A percentile compares a stretch with the other conserved stretches of the same genome.
Conservation (phyloP, 2,888 invertebrate species). For the Ditylenchus weischeri region DNA sequence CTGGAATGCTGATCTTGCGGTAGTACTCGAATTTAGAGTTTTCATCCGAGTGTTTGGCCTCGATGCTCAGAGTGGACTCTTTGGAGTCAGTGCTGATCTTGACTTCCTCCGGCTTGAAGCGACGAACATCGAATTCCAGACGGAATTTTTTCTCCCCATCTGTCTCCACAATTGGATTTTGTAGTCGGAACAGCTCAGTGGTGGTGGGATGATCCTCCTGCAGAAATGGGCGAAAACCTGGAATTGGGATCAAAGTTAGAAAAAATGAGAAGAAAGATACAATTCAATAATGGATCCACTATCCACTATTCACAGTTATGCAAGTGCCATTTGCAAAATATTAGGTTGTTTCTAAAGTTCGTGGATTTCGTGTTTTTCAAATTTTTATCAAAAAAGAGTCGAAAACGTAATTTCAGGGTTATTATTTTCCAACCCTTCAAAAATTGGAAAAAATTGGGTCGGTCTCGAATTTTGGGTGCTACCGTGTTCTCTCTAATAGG, state of each 20-base stretch:
- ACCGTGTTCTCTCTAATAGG: no score
- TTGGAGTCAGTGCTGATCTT: conserved; percentile 26
- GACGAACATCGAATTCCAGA: conserved; percentile 41
- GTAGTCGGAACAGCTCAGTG: conserved; percentile 30
- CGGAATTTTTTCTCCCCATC: conserved; percentile 42
- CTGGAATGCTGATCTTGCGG: conserved; percentile 27
- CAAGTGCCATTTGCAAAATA: no score
- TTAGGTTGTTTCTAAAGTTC: no score
- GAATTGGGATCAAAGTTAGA: conserved; percentile 7
- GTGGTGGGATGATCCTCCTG: conserved; percentile 29
- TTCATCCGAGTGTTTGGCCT: conserved; percentile 28
- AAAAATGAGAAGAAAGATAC: no score
- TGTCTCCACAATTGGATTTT: conserved; percentile 43
- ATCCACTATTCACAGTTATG: no score
- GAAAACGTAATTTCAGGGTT: no score
- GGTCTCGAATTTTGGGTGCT: no score
- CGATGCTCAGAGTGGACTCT: conserved; percentile 22
- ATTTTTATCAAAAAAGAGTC: no score
- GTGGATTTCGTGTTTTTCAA: no score
- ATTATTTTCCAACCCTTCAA: no score
- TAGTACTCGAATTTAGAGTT: conserved; percentile 29
- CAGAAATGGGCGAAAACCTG: conserved; percentile 29
- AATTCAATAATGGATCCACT: no score
- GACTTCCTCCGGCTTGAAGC: conserved; percentile 41
- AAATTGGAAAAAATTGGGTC: no score